phyloP scores from a whole-genome alignment of 1,140 invertebrate species.

The Leguminivora glycinivorella region DNA sequence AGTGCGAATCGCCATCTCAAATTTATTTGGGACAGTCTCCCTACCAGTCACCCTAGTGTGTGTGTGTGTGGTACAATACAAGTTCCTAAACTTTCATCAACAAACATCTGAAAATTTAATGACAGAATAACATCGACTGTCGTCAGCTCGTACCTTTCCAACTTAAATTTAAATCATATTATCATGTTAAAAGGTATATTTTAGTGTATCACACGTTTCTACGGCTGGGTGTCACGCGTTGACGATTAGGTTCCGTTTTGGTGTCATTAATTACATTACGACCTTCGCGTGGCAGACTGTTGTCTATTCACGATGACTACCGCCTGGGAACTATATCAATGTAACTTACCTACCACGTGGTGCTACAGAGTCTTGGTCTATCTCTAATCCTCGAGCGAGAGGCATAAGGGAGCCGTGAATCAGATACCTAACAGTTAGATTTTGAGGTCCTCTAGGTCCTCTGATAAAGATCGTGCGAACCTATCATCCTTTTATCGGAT shows the following conservation, averaged over 20 bases:
- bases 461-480: no score
- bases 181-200: neutral
- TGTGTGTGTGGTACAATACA: no score
- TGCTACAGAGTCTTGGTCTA: no score
- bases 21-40: no score
- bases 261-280: slow-evolving; percentile 18
- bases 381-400: neutral
- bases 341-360: no score
- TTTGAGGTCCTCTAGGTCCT: no score
- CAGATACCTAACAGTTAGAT: no score
- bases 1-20: no score
- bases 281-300: slow-evolving; percentile 11
- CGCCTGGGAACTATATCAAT: neutral
- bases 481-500: no score
- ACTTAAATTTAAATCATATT: neutral
- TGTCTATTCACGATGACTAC: neutral
- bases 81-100: neutral
- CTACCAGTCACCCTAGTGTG: no score
- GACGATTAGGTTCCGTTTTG: slow-evolving; percentile 20
- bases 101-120: neutral
- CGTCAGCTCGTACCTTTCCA: neutral
- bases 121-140: neutral
- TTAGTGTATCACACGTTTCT: neutral
- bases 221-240: neutral
- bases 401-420: no score